phyloP scores from a whole-genome alignment of 2,797 vertebrate genomes.

The Helicolenus hilgendorfi region DNA sequence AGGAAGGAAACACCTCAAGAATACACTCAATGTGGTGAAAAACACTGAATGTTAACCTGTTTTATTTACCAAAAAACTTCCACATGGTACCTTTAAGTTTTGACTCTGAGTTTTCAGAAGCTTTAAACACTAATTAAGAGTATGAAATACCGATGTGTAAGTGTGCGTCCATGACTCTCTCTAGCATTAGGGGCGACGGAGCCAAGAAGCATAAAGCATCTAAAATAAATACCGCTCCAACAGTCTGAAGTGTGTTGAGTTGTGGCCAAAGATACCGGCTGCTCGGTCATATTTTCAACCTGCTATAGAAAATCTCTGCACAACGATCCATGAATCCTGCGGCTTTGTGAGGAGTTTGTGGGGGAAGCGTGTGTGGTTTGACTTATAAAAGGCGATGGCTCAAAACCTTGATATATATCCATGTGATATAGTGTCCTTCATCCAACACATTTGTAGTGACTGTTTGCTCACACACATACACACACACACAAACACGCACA shows the following conservation, averaged over 20 bases:
- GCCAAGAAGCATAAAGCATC: slow-evolving; percentile 60
- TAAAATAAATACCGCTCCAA: slow-evolving; percentile 49
- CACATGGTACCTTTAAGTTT: neutral
- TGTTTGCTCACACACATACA: neutral
- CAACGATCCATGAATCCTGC: slow-evolving; percentile 46
- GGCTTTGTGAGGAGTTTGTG: slow-evolving; percentile 22
- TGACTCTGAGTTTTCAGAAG: neutral
- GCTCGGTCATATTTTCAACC: slow-evolving; percentile 56
- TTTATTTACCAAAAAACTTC: neutral
- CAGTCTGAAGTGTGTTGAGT: slow-evolving; percentile 51
- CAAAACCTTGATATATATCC: slow-evolving; percentile 13
- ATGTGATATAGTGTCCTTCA: slow-evolving; percentile 41
- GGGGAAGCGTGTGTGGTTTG: neutral
- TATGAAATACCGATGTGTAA: neutral
- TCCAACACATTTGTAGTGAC: slow-evolving; percentile 14
- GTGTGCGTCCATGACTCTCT: neutral
- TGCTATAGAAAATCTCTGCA: slow-evolving; percentile 44
- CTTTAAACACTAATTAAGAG: neutral
- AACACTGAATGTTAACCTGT: neutral
- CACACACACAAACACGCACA: slow-evolving; percentile 11
- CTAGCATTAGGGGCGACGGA: neutral
- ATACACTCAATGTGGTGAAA: neutral
- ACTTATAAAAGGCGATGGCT: neutral
- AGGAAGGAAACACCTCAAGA: neutral
- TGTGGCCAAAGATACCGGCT: slow-evolving; percentile 49